phyloP scores from a whole-genome alignment of 2,888 invertebrate genomes.

The Aproaerema taeniolella region DNA sequence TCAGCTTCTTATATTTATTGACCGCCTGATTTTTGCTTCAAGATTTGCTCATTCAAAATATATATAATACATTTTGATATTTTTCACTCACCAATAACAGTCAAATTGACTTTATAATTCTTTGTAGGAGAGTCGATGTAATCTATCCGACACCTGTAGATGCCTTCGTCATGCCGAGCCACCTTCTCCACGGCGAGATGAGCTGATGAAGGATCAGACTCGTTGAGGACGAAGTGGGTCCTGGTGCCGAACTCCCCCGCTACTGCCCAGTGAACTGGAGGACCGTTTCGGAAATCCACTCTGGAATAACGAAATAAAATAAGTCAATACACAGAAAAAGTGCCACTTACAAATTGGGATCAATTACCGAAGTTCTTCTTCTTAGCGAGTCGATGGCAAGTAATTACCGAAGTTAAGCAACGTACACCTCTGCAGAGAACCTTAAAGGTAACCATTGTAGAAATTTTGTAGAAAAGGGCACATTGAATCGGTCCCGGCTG shows the following conservation, averaged over 20 bases:
- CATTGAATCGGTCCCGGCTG: no score
- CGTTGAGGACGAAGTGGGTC: constrained; percentile 85
- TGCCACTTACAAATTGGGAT: background rate
- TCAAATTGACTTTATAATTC: constrained; percentile 90
- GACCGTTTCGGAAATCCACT: constrained; percentile 86
- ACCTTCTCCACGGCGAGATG: constrained; percentile 86
- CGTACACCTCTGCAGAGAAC: no score
- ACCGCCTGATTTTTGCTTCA: no score
- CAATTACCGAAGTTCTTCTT: background rate
- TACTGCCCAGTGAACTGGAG: constrained; percentile 86
- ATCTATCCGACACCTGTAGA: constrained; percentile 93
- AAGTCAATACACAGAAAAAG: background rate
- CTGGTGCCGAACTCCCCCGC: constrained; percentile 86
- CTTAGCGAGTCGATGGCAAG: no score
- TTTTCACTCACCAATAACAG: constrained; percentile 88
- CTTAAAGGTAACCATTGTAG: no score
- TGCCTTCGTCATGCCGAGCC: constrained; percentile 85
- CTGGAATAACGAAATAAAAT: constrained; percentile 76
- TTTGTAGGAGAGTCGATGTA: constrained; percentile 92
- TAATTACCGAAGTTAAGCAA: no score
- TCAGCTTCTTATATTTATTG: no score
- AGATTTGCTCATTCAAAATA: no score
- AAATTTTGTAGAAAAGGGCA: no score
- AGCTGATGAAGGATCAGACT: constrained; percentile 83
- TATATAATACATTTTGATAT: no score